These are phyloP conservation scores for Dendroctonus valens DNA, from an alignment of 1,140 invertebrate genomes.

Conservation along the genomic window DNA sequence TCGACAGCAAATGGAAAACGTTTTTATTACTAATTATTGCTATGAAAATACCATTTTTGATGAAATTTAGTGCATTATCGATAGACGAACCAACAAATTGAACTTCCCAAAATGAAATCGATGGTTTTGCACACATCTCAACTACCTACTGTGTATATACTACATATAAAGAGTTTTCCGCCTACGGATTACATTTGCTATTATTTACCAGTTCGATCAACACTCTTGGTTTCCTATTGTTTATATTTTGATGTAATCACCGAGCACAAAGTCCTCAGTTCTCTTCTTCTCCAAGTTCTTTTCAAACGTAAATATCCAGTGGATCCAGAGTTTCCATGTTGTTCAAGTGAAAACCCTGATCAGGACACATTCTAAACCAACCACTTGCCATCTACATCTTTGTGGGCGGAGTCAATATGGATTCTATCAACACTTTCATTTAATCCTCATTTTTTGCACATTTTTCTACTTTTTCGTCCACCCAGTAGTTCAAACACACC, in stretches of 20 bases:
- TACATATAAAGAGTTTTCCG: background rate
- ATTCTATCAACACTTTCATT: no score
- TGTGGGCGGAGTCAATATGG: no score
- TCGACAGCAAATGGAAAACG: conserved; percentile 26
- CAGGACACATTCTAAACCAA: no score
- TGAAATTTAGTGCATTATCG: conserved; percentile 18
- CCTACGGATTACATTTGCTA: background rate
- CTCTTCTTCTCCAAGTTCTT: no score
- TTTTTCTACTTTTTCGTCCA: no score
- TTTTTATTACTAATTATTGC: conserved; percentile 27
- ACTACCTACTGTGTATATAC: background rate
- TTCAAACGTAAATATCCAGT: no score
- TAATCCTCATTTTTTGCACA: no score
- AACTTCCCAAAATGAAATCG: background rate
- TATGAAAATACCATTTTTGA: conserved; percentile 30
- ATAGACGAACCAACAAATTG: background rate
- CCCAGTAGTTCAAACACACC: no score
- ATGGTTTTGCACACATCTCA: conserved; percentile 1
- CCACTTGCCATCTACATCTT: no score
- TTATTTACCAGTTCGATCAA: background rate
- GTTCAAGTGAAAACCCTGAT: no score
- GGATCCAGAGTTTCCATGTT: no score
- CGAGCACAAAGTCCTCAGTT: conserved; percentile 11
- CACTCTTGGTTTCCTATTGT: conserved; percentile 8
- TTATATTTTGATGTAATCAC: conserved; percentile 22